Conservation (phyloP, 2,797 vertebrate genomes). For the Lacerta agilis region DNA sequence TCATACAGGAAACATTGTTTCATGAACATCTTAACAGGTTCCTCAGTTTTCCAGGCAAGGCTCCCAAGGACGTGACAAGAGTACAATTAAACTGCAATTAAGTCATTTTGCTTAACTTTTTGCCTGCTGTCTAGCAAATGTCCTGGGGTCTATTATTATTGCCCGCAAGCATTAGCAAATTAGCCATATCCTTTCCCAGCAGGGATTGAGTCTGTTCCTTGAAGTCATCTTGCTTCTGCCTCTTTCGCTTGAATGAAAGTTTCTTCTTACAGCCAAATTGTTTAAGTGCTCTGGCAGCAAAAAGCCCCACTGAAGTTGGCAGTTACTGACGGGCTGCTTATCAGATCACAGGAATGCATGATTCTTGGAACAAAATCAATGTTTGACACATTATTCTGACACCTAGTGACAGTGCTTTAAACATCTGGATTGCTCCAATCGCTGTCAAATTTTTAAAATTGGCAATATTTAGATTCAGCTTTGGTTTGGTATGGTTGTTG, state of each 20-base stretch:
- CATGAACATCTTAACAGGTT: not conserved
- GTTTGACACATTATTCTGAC: conserved; percentile 13
- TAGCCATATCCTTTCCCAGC: not conserved
- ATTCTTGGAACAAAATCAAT: not conserved
- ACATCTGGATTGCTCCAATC: not conserved
- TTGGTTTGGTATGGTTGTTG: not conserved
- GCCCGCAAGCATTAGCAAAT: conserved; percentile 38
- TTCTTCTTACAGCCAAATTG: not conserved
- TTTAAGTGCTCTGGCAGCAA: conserved; percentile 21
- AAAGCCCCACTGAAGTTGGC: conserved; percentile 15
- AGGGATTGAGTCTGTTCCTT: not conserved
- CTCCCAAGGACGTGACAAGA: not conserved
- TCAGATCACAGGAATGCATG: not conserved
- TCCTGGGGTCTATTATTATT: conserved; percentile 7
- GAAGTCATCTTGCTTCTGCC: not conserved
- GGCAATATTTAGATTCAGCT: not conserved
- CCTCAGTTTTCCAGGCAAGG: not conserved
- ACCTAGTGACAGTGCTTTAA: not conserved
- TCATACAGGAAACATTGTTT: not conserved
- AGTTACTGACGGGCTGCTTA: not conserved
- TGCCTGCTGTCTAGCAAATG: not conserved
- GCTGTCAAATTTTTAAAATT: not conserved
- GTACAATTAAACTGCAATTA: conserved; percentile 25
- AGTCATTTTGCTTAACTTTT: conserved; percentile 30
- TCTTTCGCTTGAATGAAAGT: conserved; percentile 42